A percentile compares a stretch with the other conserved stretches of the same genome.
phyloP scores from a whole-genome alignment of 2,797 vertebrate genomes.

The Orientallactaga sibirica region DNA sequence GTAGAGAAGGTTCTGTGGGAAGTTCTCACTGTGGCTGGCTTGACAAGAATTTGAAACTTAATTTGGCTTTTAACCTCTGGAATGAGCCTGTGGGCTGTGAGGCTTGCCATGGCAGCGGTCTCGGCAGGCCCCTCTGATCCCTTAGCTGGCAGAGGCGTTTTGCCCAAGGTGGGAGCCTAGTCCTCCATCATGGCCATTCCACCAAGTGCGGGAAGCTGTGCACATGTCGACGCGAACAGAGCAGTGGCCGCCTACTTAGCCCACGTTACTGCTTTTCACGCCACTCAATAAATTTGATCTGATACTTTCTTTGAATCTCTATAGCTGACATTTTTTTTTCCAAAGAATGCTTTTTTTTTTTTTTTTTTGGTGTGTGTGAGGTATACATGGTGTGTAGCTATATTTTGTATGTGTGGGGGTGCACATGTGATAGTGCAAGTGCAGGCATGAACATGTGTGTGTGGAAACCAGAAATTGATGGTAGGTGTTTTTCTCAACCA shows the following conservation, averaged over 20 bases:
- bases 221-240: background rate
- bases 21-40: constrained; percentile 11
- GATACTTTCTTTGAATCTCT: background rate
- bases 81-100: background rate
- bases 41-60: constrained; percentile 19
- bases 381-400: too few species aligned
- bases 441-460: too few species aligned
- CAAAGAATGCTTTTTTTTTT: background rate
- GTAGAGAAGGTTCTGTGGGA: background rate
- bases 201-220: background rate
- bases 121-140: background rate
- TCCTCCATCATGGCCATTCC: background rate
- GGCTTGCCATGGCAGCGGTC: background rate
- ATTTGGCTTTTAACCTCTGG: background rate
- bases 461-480: too few species aligned
- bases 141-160: background rate
- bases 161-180: background rate
- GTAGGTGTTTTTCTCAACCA: too few species aligned
- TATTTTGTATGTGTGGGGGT: too few species aligned
- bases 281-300: background rate
- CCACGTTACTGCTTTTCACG: background rate
- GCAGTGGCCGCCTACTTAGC: background rate
- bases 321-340: background rate
- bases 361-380: too few species aligned
- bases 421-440: too few species aligned